Evolutionary conservation across 2,888 invertebrate genomes (phyloP), one percentile per base, ranked within the genome.

Genomic region (Tetanocera ferruginea): DNA sequence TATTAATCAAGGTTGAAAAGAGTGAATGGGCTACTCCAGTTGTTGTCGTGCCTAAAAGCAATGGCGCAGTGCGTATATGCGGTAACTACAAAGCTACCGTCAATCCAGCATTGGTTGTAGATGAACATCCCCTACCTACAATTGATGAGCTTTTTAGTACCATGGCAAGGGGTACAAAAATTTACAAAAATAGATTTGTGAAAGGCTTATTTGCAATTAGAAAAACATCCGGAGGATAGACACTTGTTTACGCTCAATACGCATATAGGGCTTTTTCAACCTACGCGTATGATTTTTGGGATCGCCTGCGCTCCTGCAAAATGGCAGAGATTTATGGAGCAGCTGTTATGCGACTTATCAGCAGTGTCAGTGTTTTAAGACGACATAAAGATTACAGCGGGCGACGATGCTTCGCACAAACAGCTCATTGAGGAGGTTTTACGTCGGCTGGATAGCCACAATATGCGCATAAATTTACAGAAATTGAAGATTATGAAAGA

Each of bases 201-300:
- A 2, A 82, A 84, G 69, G 87, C 89, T 5, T 89, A 88, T 75
- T 81, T 87, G 78, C 87, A 89, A 77, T 62, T 88, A 31, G 85
- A 85, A 82, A 81, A 88, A 34, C 83, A 84, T 49, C 84, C 83
- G 4, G 84, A 85, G 28, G 83, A 85, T 79, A 80, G 83, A 76
- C 80, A 87, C 23, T 81, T 84, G 19, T 74, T 87, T 23, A 88
- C 87, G 1, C 80, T 89, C 67, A 87, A 78, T 79, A 88, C 87
- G 2, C 87, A 85, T 74, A 86, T 86, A 75, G 88, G 87, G 4
- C 75, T 88, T 17, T 88, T 82, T 78, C 78, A 83, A 70, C 83
- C 83, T 71, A 87, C 82, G 9, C 77, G 87, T n/a, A 73, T 87
- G 67, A 81, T 85, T 82, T 87, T 84, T 78, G 87, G 87, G 3